A percentile compares a stretch with the other conserved stretches of the same genome.
These are phyloP conservation scores for Choloepus hoffmanni DNA, from an alignment of 2,113 vertebrate species.

Conservation along the genomic window DNA sequence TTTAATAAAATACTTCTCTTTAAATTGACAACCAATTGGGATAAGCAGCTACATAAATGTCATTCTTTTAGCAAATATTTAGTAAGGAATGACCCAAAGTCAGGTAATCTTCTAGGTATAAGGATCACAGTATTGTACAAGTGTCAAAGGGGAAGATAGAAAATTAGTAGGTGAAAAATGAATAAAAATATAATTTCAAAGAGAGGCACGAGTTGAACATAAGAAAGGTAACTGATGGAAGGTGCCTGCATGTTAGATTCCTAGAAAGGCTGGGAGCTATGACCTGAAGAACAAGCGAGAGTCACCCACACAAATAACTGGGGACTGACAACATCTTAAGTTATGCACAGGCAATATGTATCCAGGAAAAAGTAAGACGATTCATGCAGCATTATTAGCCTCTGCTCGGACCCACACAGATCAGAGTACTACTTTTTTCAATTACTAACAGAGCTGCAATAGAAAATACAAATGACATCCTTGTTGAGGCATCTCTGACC, in stretches of 20 bases:
- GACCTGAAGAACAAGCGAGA: neutral
- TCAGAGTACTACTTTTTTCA: neutral
- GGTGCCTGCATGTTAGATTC: neutral
- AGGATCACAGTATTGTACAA: neutral
- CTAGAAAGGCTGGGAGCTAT: accelerated
- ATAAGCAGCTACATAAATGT: neutral
- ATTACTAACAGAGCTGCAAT: neutral
- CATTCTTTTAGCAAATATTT: neutral
- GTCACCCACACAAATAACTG: accelerated
- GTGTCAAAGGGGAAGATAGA: neutral
- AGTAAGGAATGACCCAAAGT: neutral
- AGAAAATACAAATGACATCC: neutral
- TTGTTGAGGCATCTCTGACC: too few species aligned
- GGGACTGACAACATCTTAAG: neutral
- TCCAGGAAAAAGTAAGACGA: neutral
- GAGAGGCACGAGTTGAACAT: neutral
- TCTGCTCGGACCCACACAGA: accelerated
- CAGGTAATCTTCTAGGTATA: neutral
- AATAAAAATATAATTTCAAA: neutral
- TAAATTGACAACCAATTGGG: neutral
- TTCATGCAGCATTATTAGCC: neutral
- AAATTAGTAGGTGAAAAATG: neutral
- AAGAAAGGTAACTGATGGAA: neutral
- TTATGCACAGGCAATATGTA: neutral
- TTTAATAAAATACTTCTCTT: neutral